A percentile compares a stretch with the other conserved stretches of the same genome.
phyloP scores from a whole-genome alignment of 2,113 vertebrate genomes.

The Ibidorhyncha struthersii region DNA sequence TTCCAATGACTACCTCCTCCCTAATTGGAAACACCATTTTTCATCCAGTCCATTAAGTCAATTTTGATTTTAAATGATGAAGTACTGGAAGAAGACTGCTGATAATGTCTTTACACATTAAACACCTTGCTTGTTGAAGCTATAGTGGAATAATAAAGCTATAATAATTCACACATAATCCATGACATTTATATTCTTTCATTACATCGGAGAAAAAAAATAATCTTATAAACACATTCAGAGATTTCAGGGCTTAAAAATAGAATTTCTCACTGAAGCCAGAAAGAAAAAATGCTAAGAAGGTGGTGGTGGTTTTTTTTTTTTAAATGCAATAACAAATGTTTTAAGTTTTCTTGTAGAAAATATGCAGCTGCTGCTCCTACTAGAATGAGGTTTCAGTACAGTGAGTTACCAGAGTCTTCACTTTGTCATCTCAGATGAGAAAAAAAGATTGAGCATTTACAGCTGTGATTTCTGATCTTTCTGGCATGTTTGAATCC shows the following conservation, averaged over 20 bases:
- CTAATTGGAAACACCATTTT: background rate
- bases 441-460: background rate
- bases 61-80: background rate
- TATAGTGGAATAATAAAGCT: background rate
- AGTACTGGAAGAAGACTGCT: background rate
- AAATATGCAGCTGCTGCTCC: background rate
- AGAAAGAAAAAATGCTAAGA: background rate
- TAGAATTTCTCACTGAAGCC: background rate
- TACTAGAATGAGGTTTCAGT: background rate
- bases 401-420: background rate
- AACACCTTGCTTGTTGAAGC: background rate
- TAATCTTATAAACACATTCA: background rate
- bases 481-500: background rate
- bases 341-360: background rate
- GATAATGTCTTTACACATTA: background rate
- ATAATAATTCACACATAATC: background rate
- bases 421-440: background rate
- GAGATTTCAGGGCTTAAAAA: background rate
- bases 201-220: background rate
- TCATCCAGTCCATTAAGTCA: background rate
- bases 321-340: background rate
- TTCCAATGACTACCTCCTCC: background rate
- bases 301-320: background rate
- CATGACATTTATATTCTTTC: background rate
- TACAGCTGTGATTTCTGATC: background rate